Evolutionary conservation across 2,888 invertebrate species (phyloP).

Genomic region (Troides helena): DNA sequence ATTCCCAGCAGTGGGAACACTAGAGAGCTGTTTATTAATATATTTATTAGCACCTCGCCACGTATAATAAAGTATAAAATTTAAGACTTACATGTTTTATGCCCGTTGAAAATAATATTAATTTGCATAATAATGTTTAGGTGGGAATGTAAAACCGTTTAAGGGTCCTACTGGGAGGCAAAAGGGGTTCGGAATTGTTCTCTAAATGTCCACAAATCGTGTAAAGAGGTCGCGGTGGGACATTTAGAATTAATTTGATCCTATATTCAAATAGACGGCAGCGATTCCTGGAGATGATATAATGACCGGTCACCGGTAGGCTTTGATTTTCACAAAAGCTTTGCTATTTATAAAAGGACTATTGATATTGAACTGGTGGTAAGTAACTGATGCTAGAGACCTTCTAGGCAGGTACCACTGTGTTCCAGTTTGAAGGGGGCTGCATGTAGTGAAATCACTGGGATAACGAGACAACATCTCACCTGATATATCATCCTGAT

Average conservation of each 20-base stretch:
- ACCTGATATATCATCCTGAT: too few species aligned
- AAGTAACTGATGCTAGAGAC: too few species aligned
- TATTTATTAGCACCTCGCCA: neutral
- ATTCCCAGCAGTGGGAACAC: too few species aligned
- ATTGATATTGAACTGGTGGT: neutral
- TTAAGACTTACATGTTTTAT: neutral
- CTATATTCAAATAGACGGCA: slow-evolving; percentile 40
- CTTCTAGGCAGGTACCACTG: too few species aligned
- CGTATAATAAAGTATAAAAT: neutral
- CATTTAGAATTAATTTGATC: slow-evolving; percentile 23
- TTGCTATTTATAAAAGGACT: slow-evolving; percentile 15
- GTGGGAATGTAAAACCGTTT: slow-evolving; percentile 11
- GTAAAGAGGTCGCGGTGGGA: slow-evolving; percentile 22
- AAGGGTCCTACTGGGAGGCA: slow-evolving; percentile 6
- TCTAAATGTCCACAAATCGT: slow-evolving; percentile 22
- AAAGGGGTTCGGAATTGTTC: slow-evolving; percentile 13
- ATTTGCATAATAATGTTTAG: slow-evolving; percentile 16
- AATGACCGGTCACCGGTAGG: slow-evolving; percentile 16
- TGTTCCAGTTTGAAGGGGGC: too few species aligned
- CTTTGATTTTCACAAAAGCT: slow-evolving; percentile 11
- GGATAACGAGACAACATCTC: too few species aligned
- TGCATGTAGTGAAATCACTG: too few species aligned
- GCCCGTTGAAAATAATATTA: slow-evolving; percentile 5
- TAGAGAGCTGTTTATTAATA: too few species aligned
- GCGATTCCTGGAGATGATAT: slow-evolving; percentile 33